Evolutionary conservation across 1,140 invertebrate genomes (phyloP).

Genomic region (Portunus trituberculatus): DNA sequence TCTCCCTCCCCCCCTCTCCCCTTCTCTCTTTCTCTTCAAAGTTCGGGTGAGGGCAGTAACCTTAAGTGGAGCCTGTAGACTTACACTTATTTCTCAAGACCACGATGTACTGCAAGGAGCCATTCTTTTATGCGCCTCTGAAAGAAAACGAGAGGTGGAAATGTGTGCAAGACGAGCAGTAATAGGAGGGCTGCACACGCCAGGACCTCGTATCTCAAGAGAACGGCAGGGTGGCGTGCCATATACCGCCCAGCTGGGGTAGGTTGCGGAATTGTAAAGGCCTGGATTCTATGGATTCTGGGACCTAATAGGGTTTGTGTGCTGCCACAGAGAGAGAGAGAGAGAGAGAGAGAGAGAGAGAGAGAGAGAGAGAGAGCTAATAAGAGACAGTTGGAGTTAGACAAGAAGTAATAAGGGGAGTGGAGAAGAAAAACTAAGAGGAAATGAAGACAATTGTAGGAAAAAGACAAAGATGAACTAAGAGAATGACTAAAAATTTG

Average conservation of each 20-base stretch:
- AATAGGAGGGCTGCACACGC: background rate
- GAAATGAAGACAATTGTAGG: too few relatives aligned
- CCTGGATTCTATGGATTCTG: background rate
- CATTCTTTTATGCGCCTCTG: conserved; percentile 4
- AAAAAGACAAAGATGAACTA: too few relatives aligned
- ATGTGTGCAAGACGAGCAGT: background rate
- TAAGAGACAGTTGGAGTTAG: too few relatives aligned
- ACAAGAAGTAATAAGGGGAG: too few relatives aligned
- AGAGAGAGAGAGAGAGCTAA: too few relatives aligned
- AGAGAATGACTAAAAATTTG: too few relatives aligned
- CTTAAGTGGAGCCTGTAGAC: background rate
- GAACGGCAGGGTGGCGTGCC: background rate
- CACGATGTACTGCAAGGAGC: background rate
- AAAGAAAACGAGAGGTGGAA: conserved; percentile 11
- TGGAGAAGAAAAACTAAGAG: too few relatives aligned
- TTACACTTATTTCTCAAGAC: background rate
- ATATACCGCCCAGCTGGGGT: background rate
- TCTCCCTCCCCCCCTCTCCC: too few relatives aligned
- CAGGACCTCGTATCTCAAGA: background rate
- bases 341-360: too few relatives aligned
- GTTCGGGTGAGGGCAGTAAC: background rate
- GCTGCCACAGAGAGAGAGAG: background rate
- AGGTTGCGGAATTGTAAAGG: background rate
- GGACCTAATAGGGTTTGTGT: background rate
- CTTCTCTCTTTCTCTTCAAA: background rate